Percentiles rank a stretch among this genome's conserved stretches.
Evolutionary conservation across 2,888 invertebrate species (phyloP).

Genomic region (Cremastinae sp.): DNA sequence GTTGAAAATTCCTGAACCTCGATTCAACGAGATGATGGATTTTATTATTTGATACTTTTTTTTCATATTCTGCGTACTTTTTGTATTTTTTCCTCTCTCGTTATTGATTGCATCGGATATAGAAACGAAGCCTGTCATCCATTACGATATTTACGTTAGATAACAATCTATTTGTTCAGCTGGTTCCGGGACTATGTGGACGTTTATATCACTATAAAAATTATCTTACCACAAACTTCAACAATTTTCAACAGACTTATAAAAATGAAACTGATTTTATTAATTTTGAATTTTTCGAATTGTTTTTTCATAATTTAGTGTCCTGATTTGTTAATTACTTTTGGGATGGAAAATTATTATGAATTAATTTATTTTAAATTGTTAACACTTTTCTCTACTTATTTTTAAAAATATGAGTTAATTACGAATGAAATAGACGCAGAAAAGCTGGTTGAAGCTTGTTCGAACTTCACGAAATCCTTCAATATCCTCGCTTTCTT

Average conservation of each 20-base stretch:
- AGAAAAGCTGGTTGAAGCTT: conserved; percentile 13
- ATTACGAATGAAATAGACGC: no score
- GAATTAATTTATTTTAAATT: not conserved
- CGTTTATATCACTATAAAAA: conserved; percentile 13
- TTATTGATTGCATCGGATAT: conserved; percentile 11
- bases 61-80: conserved; percentile 1
- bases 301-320: no score
- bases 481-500: conserved; percentile 35
- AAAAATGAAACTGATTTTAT: no score
- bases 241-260: no score
- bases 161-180: conserved; percentile 58
- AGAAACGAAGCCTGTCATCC: conserved; percentile 31
- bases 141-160: conserved; percentile 58
- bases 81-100: conserved; percentile 23
- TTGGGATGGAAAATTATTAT: no score
- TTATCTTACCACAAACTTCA: conserved; percentile 4
- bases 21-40: conserved; percentile 20
- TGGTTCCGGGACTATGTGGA: conserved; percentile 30
- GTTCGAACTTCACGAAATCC: conserved; percentile 32
- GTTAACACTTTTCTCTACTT: not conserved
- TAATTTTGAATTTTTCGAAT: no score
- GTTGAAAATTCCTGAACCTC: conserved; percentile 7
- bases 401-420: conserved; percentile 3
- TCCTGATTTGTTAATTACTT: no score
- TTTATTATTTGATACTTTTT: not conserved